phyloP scores from a whole-genome alignment of 1,140 invertebrate genomes.

The Plodia interpunctella region DNA sequence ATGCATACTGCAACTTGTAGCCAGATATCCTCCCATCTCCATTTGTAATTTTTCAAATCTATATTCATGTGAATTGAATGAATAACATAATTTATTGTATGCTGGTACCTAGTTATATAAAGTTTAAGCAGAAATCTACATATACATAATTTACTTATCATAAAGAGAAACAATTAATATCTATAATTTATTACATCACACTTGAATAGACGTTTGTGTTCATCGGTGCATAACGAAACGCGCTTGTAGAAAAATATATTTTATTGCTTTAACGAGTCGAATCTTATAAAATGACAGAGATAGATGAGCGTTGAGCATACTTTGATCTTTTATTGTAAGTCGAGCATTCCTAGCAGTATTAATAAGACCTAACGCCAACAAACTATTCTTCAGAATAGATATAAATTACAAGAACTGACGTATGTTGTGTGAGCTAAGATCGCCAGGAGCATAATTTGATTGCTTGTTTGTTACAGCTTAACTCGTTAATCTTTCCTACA shows the following conservation, averaged over 20 bases:
- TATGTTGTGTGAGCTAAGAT: not conserved
- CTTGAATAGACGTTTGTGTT: not conserved
- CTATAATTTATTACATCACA: not conserved
- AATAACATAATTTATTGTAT: no score
- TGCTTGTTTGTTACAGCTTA: no score
- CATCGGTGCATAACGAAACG: not conserved
- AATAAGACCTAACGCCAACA: not conserved
- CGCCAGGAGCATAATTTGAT: not conserved
- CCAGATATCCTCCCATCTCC: no score
- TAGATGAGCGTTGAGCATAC: not conserved
- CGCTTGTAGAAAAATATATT: not conserved
- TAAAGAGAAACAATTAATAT: no score
- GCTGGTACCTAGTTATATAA: no score
- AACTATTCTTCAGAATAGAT: not conserved
- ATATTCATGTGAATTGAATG: no score
- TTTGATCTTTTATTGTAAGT: slow-evolving; percentile 3
- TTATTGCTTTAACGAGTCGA: slow-evolving; percentile 3
- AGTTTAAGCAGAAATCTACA: no score
- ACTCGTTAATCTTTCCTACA: no score
- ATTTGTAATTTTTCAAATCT: not conserved
- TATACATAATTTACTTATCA: no score
- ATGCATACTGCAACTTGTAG: no score
- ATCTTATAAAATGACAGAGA: slow-evolving; percentile 6
- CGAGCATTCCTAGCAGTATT: not conserved
- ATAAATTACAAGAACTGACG: not conserved